Base-by-base conservation (phyloP, 2,797 vertebrate species). In the Anisognathus igniventris region DNA sequence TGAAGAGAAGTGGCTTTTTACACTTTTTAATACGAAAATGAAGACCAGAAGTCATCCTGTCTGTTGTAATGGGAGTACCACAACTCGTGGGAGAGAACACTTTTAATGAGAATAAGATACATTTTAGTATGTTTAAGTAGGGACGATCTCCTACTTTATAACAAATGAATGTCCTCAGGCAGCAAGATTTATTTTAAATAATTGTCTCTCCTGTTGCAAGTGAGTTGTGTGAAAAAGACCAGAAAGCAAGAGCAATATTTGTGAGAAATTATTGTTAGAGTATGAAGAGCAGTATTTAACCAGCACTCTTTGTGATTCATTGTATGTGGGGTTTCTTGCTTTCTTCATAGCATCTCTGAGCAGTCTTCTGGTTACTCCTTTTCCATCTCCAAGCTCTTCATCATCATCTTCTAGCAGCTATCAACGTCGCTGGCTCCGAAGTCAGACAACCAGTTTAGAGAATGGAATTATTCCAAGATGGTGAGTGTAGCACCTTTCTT, bases 401-500 rank as follows among this genome's bases (percentile, higher is more conserved):
- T 95, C 97, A 6, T 98, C 98, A 67, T 98, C 98, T 71, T 98
- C 98, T 60, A 98, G 98, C 96, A 98, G 98, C 95, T 99, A 98
- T 81, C 98, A 98, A 82, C 98, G 98, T 48, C 98, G 98, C 70
- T 98, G 98, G 98, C 98, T 98, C 40, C 98, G 98, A 88, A 98
- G 98, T 96, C 98, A 98, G 88, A 98, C 98, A 47, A 99, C 98
- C 54, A 98, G 98, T 96, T 97, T 99, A 90, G 98, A 99, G 93
- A 98, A 99, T 37, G 98, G 98, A 73, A 97, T 98, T 68, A 78
- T 98, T 91, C 98, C 98, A 44, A 97, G 98, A 58, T 98, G 98
- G 98, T 98, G 56, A 97, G 98, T 97, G 37, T 47, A 79, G 20
- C 65, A 73, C 31, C 33, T 53, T 86, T 78, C 33, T 71, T 68